These are phyloP conservation scores for Watsonalla cultraria DNA, from an alignment of 2,888 invertebrate species.

Conservation along the genomic window DNA sequence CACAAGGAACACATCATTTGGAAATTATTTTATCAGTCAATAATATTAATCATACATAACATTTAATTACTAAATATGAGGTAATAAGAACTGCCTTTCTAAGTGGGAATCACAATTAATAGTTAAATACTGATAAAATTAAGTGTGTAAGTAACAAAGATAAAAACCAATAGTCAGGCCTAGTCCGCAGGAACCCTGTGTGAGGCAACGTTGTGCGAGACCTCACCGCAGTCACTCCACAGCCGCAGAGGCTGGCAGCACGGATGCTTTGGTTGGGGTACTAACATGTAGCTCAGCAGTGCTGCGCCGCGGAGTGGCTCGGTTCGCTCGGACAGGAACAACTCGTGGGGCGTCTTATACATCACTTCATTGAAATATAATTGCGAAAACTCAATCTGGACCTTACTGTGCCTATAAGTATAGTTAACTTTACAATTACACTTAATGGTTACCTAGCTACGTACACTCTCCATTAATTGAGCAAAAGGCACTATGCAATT, in stretches of 20 bases:
- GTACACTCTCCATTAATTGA: constrained; percentile 58
- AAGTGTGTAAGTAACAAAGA: constrained; percentile 44
- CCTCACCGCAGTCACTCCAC: constrained; percentile 33
- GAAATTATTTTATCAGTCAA: constrained; percentile 76
- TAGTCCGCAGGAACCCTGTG: constrained; percentile 56
- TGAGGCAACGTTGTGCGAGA: constrained; percentile 72
- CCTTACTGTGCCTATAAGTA: constrained; percentile 42
- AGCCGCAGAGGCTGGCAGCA: not conserved
- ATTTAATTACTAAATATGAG: constrained; percentile 66
- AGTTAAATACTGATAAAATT: constrained; percentile 69
- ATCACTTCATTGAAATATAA: constrained; percentile 29
- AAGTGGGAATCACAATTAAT: constrained; percentile 69
- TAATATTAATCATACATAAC: constrained; percentile 59
- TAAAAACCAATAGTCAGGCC: constrained; percentile 12
- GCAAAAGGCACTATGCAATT: constrained; percentile 74
- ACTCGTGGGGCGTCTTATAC: constrained; percentile 21
- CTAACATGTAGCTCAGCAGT: not conserved
- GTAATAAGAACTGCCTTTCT: constrained; percentile 67
- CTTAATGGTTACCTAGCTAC: constrained; percentile 47
- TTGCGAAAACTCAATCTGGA: constrained; percentile 29
- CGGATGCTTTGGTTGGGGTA: not conserved
- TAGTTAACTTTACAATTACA: constrained; percentile 44
- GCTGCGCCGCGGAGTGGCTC: constrained; percentile 24
- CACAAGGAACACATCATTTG: constrained; percentile 72
- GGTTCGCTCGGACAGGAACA: constrained; percentile 32